Evolutionary conservation across 2,888 invertebrate species (phyloP), one percentile per base, ranked within the genome.

Genomic region (Synanthedon vespiformis): DNA sequence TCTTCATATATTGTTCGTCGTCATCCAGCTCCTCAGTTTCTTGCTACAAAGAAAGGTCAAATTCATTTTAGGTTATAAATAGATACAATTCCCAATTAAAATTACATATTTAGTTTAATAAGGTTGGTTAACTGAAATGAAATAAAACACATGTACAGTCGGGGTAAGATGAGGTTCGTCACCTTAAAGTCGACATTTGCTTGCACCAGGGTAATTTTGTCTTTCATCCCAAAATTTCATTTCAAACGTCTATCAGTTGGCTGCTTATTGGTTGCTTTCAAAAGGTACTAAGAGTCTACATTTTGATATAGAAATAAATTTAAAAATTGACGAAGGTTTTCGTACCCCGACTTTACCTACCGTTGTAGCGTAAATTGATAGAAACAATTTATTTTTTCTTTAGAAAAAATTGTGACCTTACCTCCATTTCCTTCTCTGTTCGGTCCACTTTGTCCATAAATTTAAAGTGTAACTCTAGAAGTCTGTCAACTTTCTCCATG

Each of bases 391-490:
- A 2, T 34, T 34, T 8, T 8, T 34, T 34, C 27, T 34, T 8
- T 1, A 8, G 27, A 34, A 49, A 27, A 34, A 34, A 34, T 8
- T 34, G 27, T 34, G 27, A 34, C 3, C 2, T 56, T 64, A 83
- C 86, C 79, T 94, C 93, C 67, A 96, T 92, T 63, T 91, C 90
- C 16, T 91, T 91, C 76, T 97, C 97, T 2, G 95, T 91, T 51
- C 91, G 86, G 65, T 96, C 94, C 0, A 98, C 96, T 85, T 96
- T 96, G 65, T 96, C 96, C 75, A 96, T 89, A 80, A 98, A 99
- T 74, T 98, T 98, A 71, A 99, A 96, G 83, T 99, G 98, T 57
- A 99, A 85, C 77, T 99, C 99, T 73, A 99, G 88, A 48, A 99
- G 88, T 56, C 99, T 88, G 78, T 99, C 99, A 0, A 99, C 96